Conservation (phyloP, 2,113 vertebrate genomes). For the Barbus barbus region DNA sequence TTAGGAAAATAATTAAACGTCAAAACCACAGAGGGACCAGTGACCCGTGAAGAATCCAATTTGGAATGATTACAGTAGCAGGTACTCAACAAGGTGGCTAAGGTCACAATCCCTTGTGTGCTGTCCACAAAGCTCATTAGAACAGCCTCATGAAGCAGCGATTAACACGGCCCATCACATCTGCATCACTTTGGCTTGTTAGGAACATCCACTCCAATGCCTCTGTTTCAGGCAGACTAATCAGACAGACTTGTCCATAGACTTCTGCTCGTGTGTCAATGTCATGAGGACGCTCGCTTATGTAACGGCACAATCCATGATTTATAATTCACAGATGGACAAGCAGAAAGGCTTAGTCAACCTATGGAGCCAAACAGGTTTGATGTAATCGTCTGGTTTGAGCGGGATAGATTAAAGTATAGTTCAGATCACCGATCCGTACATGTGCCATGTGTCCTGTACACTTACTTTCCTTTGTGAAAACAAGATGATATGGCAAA, state of each 20-base stretch:
- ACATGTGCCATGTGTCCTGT: background rate
- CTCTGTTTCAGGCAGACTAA: background rate
- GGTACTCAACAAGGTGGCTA: conserved; percentile 7
- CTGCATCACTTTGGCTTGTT: conserved; percentile 30
- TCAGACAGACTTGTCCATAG: background rate
- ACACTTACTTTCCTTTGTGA: background rate
- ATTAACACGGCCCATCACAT: conserved; percentile 3
- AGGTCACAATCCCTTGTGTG: conserved; percentile 28
- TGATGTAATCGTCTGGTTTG: background rate
- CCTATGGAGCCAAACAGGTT: background rate
- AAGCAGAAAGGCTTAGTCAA: conserved; percentile 1
- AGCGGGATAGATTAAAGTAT: background rate
- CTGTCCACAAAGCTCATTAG: conserved; percentile 36
- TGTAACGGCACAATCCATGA: background rate
- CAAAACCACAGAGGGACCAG: background rate
- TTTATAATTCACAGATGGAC: conserved; percentile 5
- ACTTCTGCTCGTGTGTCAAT: background rate
- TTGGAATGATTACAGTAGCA: background rate
- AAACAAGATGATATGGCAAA: background rate
- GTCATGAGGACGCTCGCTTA: background rate
- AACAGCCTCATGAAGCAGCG: conserved; percentile 39
- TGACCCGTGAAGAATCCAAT: background rate
- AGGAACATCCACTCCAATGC: background rate
- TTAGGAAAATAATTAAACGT: background rate
- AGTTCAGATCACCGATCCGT: background rate